These are phyloP conservation scores for Aldabrachelys gigantea DNA, from an alignment of 2,113 vertebrate genomes.

Conservation along the genomic window DNA sequence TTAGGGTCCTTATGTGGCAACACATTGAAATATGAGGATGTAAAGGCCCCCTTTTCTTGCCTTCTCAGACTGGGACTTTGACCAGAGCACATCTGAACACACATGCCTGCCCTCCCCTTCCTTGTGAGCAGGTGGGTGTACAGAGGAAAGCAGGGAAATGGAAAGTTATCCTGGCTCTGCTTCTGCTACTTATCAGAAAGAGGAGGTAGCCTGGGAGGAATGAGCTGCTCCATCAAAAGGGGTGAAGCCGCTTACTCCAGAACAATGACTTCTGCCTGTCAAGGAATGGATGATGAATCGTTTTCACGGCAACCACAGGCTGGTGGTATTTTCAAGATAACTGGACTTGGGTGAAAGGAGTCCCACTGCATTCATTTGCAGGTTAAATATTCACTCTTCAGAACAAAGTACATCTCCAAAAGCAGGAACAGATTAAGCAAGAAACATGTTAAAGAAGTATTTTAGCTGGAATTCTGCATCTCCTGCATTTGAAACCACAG, in stretches of 20 bases:
- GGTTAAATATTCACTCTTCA: constrained; percentile 71
- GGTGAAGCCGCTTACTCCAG: not conserved
- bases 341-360: constrained; percentile 88
- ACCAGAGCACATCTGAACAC: not conserved
- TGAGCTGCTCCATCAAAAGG: not conserved
- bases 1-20: constrained; percentile 19
- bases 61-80: not conserved
- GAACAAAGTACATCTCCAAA: rapidly evolving
- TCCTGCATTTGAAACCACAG: not conserved
- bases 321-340: constrained; percentile 75
- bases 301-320: no score
- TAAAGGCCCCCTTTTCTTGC: not conserved
- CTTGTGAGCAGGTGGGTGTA: not conserved
- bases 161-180: not conserved
- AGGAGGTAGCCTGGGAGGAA: not conserved
- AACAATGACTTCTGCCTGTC: not conserved
- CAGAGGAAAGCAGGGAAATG: not conserved
- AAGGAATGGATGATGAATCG: no score
- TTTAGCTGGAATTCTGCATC: not conserved
- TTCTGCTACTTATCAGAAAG: not conserved
- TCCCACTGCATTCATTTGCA: constrained; percentile 80
- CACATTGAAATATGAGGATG: not conserved
- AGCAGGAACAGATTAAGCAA: not conserved
- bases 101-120: rapidly evolving
- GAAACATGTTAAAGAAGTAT: not conserved